Base-by-base conservation (phyloP, 2,888 invertebrate species). In the Smittia sp. region DNA sequence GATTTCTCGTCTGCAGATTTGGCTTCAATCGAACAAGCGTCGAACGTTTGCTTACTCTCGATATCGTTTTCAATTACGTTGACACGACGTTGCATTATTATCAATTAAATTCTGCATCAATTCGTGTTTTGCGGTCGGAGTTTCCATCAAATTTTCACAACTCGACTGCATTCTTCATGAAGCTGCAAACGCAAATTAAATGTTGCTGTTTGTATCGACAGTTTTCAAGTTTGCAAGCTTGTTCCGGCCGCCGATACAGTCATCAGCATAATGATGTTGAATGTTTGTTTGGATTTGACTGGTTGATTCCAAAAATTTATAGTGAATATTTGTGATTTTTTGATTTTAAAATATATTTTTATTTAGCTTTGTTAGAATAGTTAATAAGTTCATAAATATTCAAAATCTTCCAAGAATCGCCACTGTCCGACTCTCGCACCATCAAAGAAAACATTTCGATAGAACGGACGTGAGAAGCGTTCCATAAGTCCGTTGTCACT, bases 91-190 rank as follows among this genome's bases (percentile, higher is more conserved):
- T 46, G 6, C 46, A 22, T 18, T 20, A 58, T 58, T 58, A 18
- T 58, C 58, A 58, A 58, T 58, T 58, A 18, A 58, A 58, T 58
- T 46, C 11, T 46, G 46, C 46, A 46, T 46, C 15, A n/a, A 2
- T 13, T 46, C 46, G 11, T 46, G 46, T 46, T 32, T 32, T 32
- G 32, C 32, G 46, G 2, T 15, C 11, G 46, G 15, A 46, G 15
- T 15, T 15, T 46, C n/a, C 46, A 46, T 46, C 46, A 46, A 46
- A 46, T n/a, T 46, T 46, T 2, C 46, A 46, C 46, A 3, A n/a
- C 32, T 32, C 46, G 15, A 46, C 15, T 46, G 46, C 13, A 46
- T 46, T 46, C 15, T 13, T n/a, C 4, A 46, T 46, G 46, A 46
- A 2, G 46, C 2, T 3, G 11, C 46, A 46, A 46, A 6, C 11